Conservation (phyloP, 2,888 invertebrate species). For the Galerucella nymphaeae region DNA sequence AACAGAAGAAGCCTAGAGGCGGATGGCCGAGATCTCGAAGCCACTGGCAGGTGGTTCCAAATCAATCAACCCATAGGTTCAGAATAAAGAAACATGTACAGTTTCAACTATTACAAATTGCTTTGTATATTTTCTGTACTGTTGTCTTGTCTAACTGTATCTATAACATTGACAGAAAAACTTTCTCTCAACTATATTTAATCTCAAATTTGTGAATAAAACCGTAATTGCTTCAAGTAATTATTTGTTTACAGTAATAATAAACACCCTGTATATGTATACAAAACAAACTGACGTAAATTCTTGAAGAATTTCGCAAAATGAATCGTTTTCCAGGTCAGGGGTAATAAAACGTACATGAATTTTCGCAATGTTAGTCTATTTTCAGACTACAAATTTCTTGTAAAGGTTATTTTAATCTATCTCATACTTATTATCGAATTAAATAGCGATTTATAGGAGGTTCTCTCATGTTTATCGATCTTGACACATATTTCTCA, state of each 20-base stretch:
- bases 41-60: no score
- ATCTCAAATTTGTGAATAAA: no score
- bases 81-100: no score
- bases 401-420: slow-evolving; percentile 14
- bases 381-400: slow-evolving; percentile 25
- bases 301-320: slow-evolving; percentile 12
- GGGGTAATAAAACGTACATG: slow-evolving; percentile 7
- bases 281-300: slow-evolving; percentile 5
- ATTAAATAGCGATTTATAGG: not conserved
- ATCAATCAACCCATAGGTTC: no score
- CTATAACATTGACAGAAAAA: no score
- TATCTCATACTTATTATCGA: not conserved
- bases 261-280: not conserved
- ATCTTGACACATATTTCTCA: not conserved
- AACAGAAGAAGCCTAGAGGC: no score
- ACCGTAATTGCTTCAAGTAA: not conserved
- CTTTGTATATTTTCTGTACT: no score
- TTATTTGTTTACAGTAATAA: not conserved
- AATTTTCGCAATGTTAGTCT: slow-evolving; percentile 23
- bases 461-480: not conserved
- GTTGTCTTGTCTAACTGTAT: no score
- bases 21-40: no score
- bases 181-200: no score
- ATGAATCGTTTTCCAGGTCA: slow-evolving; percentile 11
- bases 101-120: no score